Base-by-base conservation (phyloP, 1,140 invertebrate genomes). In the Himalopsyche phryganea region DNA sequence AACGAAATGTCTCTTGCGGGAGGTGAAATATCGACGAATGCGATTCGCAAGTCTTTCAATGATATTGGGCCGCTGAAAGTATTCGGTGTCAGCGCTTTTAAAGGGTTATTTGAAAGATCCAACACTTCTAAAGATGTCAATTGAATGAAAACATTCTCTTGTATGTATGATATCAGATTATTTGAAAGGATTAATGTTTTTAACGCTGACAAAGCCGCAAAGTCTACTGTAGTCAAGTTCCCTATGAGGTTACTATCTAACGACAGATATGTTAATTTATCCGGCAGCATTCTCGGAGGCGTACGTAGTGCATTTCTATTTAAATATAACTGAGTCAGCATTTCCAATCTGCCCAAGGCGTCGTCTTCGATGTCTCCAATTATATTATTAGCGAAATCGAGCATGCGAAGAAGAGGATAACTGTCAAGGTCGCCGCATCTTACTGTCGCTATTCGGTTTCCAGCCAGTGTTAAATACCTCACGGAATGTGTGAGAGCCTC, bases 381-480 rank as follows among this genome's bases (percentile, higher is more conserved):
- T 54, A 81, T 77, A 67, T 95, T 96, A 48, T 87, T 81, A 17
- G 89, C 89, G 28, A 96, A 81, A 66, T 93, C 88, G 18, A 97
- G 70, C 19, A 89, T 79, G 58, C 87, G 86, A 7, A 96, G 71
- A 13, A 93, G 72, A 0, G 92, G 92, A 70, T 94, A 95, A 60
- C 91, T 92, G 66, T 93, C 91, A 52, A 97, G 80, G 66, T 94
- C 91, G n/a, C 91, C 90, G 63, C 89, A 84, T 36, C 83, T 81
- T 13, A 96, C 85, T 0, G 81, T 75, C 46, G 78, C 82, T 40
- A 92, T 80, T 60, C 80, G 75, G 66, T 96, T 96, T 11, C 87
- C 85, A 1, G 87, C 82, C 0, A 95, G 72, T 20, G 86, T 83
- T 15, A 96, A 76, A 55, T 89, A 88, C 17, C 88, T 76, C 13